phyloP scores from a whole-genome alignment of 2,888 invertebrate genomes.

The Lacanobia oleracea region DNA sequence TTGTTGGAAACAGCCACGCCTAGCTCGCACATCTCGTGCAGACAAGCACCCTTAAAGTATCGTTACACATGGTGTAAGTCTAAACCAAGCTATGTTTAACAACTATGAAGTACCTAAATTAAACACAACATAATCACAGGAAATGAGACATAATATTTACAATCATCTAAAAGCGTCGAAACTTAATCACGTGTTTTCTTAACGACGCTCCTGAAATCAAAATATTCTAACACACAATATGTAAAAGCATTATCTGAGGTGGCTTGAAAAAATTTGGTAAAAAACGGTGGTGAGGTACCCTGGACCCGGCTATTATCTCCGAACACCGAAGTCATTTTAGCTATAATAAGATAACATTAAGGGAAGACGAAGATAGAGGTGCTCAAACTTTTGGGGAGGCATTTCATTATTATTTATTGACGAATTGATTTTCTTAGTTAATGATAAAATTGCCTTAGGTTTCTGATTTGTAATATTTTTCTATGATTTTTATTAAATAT shows the following conservation, averaged over 20 bases:
- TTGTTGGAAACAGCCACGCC: no score
- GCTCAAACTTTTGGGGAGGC: constrained; percentile 74
- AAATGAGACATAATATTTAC: constrained; percentile 36
- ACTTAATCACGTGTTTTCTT: constrained; percentile 49
- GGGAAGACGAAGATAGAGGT: constrained; percentile 76
- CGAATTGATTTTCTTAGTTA: not conserved
- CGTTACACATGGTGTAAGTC: not conserved
- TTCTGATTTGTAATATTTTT: not conserved
- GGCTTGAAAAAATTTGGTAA: constrained; percentile 79
- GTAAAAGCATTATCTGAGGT: constrained; percentile 85
- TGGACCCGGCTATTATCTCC: constrained; percentile 86
- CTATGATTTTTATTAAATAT: not conserved
- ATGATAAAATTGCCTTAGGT: no score
- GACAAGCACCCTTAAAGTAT: no score
- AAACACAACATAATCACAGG: constrained; percentile 29
- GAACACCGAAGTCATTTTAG: constrained; percentile 91
- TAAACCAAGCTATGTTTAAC: not conserved
- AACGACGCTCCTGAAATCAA: constrained; percentile 78
- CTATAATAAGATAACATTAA: constrained; percentile 91
- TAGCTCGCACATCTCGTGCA: no score
- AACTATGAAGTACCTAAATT: constrained; percentile 8
- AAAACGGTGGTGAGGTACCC: constrained; percentile 86
- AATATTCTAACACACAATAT: constrained; percentile 84
- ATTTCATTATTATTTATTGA: constrained; percentile 25
- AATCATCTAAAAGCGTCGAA: constrained; percentile 48